Base-by-base conservation (phyloP, 2,113 vertebrate genomes). In the Lepus europaeus region DNA sequence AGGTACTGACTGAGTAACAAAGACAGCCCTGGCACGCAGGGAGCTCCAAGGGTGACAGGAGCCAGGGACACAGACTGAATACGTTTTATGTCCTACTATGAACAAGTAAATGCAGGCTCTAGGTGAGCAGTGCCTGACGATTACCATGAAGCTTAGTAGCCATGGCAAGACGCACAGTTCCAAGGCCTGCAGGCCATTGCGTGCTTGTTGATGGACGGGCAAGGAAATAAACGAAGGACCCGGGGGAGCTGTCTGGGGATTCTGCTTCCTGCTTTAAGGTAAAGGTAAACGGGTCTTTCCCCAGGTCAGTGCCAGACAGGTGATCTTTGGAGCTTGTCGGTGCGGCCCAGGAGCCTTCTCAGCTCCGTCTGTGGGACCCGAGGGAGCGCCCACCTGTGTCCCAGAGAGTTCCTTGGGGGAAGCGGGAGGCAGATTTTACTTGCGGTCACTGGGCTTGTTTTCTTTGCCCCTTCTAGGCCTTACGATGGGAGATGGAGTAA, bases 401-500 rank as follows among this genome's bases (percentile, higher is more conserved):
- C 31, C 61, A 19, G 39, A 0, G 80, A 61, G 45, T 56, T 69
- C 9, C 74, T 51, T 77, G 13, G 2, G n/a, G 25, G 36, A 2
- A 14, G 27, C n/a, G 63, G 74, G n/a, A 36, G 17, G n/a, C 36
- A 72, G 13, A 80, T 79, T 93, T 85, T 91, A 68, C 86, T 63
- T 95, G 0, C 93, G 79, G 19, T 33, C 22, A 1, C 16, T 84
- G 2, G 0, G 2, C 2, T 77, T 14, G 59, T 72, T 84, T 91
- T 77, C 83, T 88, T 0, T 76, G 22, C 77, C 59, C 73, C 97
- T 98, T 97, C 59, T 96, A 99, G 99, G 14, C 99, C 99, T 27
- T 99, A 99, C 49, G 99, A 99, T 97, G 99, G 99, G 25, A 99
- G 99, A 81, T 99, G 99, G 99, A 99, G 99, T 98, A 99, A 99